These are phyloP conservation scores for Ophion slaviceki DNA, from an alignment of 2,888 invertebrate species.

Conservation along the genomic window DNA sequence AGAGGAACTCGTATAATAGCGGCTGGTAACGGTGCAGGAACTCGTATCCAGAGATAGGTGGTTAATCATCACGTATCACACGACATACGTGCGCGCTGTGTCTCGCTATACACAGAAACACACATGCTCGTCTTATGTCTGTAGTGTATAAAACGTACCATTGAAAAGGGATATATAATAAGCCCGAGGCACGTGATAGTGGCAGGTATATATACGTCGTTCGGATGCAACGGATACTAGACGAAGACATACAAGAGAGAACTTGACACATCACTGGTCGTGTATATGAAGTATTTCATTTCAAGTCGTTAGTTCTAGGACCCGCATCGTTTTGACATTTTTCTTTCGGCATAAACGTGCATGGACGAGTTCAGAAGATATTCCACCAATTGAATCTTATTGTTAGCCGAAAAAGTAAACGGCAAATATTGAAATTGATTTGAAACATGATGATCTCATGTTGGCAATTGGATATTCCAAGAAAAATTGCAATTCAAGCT, in stretches of 20 bases:
- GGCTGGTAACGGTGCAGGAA: slow-evolving; percentile 8
- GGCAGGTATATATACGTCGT: slow-evolving; percentile 60
- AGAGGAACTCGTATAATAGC: background rate
- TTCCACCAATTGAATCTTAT: too few relatives aligned
- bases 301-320: background rate
- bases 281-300: background rate
- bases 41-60: slow-evolving; percentile 50
- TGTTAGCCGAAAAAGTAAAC: too few relatives aligned
- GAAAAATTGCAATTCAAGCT: too few relatives aligned
- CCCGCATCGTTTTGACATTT: background rate
- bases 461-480: too few relatives aligned
- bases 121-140: background rate
- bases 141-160: slow-evolving; percentile 43
- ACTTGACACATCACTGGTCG: slow-evolving; percentile 23
- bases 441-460: too few relatives aligned
- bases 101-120: slow-evolving; percentile 62
- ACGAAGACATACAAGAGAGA: slow-evolving; percentile 68
- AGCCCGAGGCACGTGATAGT: slow-evolving; percentile 76
- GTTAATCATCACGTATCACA: slow-evolving; percentile 77
- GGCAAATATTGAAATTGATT: too few relatives aligned
- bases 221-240: slow-evolving; percentile 73
- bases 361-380: too few relatives aligned
- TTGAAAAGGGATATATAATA: slow-evolving; percentile 74
- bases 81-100: slow-evolving; percentile 75
- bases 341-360: background rate